A percentile compares a stretch with the other conserved stretches of the same genome.
These are phyloP conservation scores for Proisotoma minuta DNA, from an alignment of 2,888 invertebrate species.

Conservation along the genomic window DNA sequence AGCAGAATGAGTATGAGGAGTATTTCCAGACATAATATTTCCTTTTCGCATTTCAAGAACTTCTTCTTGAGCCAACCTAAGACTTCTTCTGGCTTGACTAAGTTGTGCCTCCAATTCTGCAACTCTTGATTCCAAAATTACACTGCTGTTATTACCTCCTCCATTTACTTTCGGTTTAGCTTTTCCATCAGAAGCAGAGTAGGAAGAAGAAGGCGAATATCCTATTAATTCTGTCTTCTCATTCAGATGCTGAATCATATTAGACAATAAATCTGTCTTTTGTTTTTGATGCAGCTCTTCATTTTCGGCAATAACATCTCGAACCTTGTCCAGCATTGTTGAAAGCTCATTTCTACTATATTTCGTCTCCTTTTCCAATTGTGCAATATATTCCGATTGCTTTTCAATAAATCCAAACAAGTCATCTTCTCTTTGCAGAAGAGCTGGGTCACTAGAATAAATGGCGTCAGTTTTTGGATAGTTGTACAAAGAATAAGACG, in stretches of 20 bases:
- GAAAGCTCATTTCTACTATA: conserved; percentile 77
- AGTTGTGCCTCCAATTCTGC: conserved; percentile 79
- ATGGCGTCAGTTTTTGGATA: conserved; percentile 4
- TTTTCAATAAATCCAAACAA: conserved; percentile 74
- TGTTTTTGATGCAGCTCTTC: conserved; percentile 74
- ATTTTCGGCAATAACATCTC: conserved; percentile 79
- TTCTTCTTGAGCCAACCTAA: conserved; percentile 67
- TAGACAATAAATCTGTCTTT: conserved; percentile 42
- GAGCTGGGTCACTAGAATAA: conserved; percentile 45
- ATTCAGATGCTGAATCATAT: conserved; percentile 48
- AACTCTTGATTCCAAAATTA: conserved; percentile 74
- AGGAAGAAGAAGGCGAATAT: conserved; percentile 1
- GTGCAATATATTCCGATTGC: conserved; percentile 82
- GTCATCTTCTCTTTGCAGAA: conserved; percentile 53
- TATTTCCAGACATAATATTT: conserved; percentile 44
- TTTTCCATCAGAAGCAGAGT: neutral
- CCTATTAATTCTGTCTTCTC: conserved; percentile 44
- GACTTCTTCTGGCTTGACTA: conserved; percentile 69
- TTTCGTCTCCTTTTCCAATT: conserved; percentile 76
- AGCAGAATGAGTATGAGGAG: neutral
- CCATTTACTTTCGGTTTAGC: neutral
- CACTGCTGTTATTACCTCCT: conserved; percentile 22
- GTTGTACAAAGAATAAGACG: neutral
- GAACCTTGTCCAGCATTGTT: conserved; percentile 72
- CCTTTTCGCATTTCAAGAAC: conserved; percentile 55